Evolutionary conservation across 2,113 vertebrate species (phyloP), one percentile per base, ranked within the genome.

Genomic region (Ardeotis arabs): DNA sequence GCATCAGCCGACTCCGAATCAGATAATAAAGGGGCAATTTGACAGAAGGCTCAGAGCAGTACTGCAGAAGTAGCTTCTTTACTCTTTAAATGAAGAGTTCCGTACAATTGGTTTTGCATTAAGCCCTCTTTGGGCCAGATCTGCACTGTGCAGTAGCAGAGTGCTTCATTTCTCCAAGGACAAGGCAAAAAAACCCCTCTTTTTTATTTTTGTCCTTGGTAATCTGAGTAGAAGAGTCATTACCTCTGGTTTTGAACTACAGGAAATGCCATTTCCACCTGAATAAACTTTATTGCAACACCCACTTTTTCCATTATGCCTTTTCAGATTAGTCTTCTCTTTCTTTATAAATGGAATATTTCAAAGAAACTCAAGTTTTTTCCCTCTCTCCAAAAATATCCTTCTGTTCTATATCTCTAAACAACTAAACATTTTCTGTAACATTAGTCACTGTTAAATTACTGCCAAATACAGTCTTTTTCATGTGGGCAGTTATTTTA

Each of bases 191-290:
- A 73, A n/a, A 28, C 7, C 16, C 39, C 9, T 39, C 39, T 39
- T 13, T 4, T 70, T 64, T 80, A 17, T 39, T 90, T 90, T 86
- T 81, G 13, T 29, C 56, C 60, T 62, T 67, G 52, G 29, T 58
- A 86, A 64, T 80, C 33, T 63, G 59, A 90, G 58, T 41, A 86
- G 19, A 85, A 39, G 21, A 70, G 28, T 84, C 44, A 37, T 89
- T 94, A 69, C 27, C 49, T 73, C 31, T 87, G n/a, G 22, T 59
- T 95, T 87, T 80, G 70, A 95, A 70, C 69, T 74, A 33, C 33
- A 89, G 44, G 33, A 96, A 95, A 73, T 70, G 47, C 19, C 47
- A 68, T 94, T 96, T 96, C 49, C 84, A 88, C 52, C 35, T 68
- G 87, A 92, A 66, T 90, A 95, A 95, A 92, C 44, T 68, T 62